Conservation (phyloP, 2,797 vertebrate genomes). For the Rhincodon typus region DNA sequence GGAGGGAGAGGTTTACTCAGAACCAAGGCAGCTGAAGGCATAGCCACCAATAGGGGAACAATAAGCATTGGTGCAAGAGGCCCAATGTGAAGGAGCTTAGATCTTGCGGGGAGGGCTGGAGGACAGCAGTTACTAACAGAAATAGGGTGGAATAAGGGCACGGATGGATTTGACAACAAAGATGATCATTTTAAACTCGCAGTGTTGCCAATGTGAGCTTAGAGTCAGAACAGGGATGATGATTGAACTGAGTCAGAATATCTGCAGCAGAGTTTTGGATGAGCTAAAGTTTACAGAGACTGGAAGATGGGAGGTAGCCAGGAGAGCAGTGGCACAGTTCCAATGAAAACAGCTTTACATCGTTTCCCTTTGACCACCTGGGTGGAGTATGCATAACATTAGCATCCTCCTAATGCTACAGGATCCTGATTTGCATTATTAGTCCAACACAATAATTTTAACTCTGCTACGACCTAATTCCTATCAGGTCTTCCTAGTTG, state of each 20-base stretch:
- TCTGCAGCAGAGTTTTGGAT: background rate
- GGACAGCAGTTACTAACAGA: too few species aligned
- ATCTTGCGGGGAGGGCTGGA: background rate
- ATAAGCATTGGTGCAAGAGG: background rate
- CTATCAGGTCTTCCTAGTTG: background rate
- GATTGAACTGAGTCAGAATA: background rate
- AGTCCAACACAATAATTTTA: background rate
- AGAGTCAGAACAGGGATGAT: background rate
- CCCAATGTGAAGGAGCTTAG: background rate
- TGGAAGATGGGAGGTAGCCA: background rate
- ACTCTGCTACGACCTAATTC: background rate
- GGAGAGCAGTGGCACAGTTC: background rate
- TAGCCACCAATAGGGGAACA: background rate
- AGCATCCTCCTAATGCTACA: background rate
- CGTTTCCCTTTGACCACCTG: background rate
- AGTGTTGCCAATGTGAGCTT: background rate
- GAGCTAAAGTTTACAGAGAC: background rate
- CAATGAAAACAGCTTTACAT: background rate
- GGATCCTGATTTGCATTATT: background rate
- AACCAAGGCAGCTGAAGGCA: background rate
- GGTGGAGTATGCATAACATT: background rate
- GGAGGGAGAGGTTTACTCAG: background rate
- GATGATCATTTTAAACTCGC: background rate
- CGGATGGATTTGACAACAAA: background rate
- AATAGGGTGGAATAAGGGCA: background rate